Evolutionary conservation across 2,888 invertebrate species (phyloP).

Genomic region (Sarcophaga rosellei): DNA sequence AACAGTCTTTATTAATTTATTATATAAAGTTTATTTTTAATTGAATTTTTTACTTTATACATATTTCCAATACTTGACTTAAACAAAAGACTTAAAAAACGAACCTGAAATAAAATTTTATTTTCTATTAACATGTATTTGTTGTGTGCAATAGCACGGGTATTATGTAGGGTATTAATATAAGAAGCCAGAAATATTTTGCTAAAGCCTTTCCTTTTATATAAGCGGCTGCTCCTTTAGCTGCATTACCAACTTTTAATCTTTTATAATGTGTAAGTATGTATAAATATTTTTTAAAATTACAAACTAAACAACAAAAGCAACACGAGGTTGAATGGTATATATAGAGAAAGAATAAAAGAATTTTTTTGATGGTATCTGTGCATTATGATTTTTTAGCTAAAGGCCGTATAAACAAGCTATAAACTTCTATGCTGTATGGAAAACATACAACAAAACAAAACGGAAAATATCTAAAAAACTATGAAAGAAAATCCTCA

Average conservation of each 20-base stretch:
- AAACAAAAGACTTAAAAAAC: slow-evolving; percentile 31
- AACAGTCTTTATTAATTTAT: no score
- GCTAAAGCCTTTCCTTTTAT: slow-evolving; percentile 30
- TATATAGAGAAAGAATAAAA: not conserved
- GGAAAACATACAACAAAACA: slow-evolving; percentile 12
- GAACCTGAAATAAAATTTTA: not conserved
- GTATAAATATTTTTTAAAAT: not conserved
- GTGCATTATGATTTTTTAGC: slow-evolving; percentile 70
- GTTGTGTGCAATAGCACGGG: not conserved
- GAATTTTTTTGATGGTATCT: slow-evolving; percentile 61
- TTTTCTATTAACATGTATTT: not conserved
- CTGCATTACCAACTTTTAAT: slow-evolving; percentile 52
- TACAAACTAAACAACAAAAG: not conserved
- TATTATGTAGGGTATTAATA: slow-evolving; percentile 34
- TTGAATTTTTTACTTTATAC: not conserved
- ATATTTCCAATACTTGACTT: not conserved
- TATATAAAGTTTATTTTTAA: no score
- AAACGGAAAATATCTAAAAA: slow-evolving; percentile 40
- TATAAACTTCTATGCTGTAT: slow-evolving; percentile 43
- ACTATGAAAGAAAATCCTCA: slow-evolving; percentile 54
- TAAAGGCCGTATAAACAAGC: slow-evolving; percentile 69
- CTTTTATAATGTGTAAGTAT: slow-evolving; percentile 24
- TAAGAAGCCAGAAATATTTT: slow-evolving; percentile 2
- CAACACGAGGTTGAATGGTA: not conserved
- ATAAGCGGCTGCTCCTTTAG: slow-evolving; percentile 24